These are phyloP conservation scores for Tetheella fluctuosa DNA, from an alignment of 2,888 invertebrate genomes.

Conservation along the genomic window DNA sequence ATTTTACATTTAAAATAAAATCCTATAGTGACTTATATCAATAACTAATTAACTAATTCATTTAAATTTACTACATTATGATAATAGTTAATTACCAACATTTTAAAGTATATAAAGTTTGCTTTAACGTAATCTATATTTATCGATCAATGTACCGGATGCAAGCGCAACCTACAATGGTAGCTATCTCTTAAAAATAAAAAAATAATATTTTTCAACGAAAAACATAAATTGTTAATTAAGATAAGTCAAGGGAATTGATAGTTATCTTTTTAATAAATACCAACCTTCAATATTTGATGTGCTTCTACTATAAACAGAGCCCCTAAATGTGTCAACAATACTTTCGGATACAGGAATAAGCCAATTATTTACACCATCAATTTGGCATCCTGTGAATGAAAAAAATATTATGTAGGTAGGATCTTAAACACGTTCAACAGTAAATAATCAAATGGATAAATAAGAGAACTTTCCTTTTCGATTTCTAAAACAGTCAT, in stretches of 20 bases:
- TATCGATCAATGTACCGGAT: neutral
- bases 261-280: neutral
- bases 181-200: too few relatives aligned
- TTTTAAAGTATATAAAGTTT: neutral
- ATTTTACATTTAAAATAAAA: too few relatives aligned
- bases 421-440: neutral
- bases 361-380: slow-evolving; percentile 46
- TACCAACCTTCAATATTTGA: slow-evolving; percentile 54
- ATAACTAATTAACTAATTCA: too few relatives aligned
- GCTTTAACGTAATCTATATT: neutral
- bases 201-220: neutral
- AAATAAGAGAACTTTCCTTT: too few relatives aligned
- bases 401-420: neutral
- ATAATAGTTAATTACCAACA: too few relatives aligned
- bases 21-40: too few relatives aligned
- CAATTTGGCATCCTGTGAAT: slow-evolving; percentile 64
- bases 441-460: too few relatives aligned
- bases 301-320: slow-evolving; percentile 46
- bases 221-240: neutral
- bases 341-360: slow-evolving; percentile 37
- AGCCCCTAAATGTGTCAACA: slow-evolving; percentile 53
- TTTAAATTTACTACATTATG: too few relatives aligned
- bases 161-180: neutral
- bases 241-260: neutral
- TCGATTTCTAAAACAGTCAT: too few relatives aligned